Base-by-base conservation (phyloP, 2,113 vertebrate species). In the Gadus macrocephalus region DNA sequence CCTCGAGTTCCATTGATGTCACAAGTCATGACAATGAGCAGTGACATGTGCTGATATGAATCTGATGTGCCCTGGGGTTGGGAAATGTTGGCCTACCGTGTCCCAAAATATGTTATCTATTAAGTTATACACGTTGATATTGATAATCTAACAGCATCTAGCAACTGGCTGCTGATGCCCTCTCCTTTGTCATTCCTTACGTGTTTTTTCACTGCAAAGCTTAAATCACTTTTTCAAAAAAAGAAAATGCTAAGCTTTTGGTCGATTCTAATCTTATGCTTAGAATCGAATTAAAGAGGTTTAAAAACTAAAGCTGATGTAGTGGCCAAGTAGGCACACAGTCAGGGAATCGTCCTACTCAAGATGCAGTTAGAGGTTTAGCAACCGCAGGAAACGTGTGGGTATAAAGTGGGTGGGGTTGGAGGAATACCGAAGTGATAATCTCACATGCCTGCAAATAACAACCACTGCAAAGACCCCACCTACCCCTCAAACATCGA, bases 191-290 rank as follows among this genome's bases (percentile, higher is more conserved):
- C 17, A 4, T n/a, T 25, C n/a, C 31, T n/a, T 15, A 17, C 62
- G 15, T n/a, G n/a, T 58, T 60, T 62, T 58, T 60, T 62, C 49
- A 70, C 62, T 65, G 38, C 15, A 58, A 64, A 67, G 19, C 19
- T 17, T 72, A 53, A 66, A 66, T 66, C 63, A 72, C 62, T 31
- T 6, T 64, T 64, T 64, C 5, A 62, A 62, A 56, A 56, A 56
- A 56, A 56, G 14, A 68, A 73, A 76, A 22, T 64, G 53, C 66
- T 74, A 66, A 76, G 60, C 61, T 70, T 71, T 63, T 14, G 66
- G 63, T 69, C 5, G 5, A 69, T 76, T 20, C n/a, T 68, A 53
- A 78, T 73, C 28, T 0, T 53, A 25, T 56, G 69, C 27, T 68
- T 66, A 35, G 25, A 25, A 25, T 25, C 25, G 25, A 25, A 25